Base-by-base conservation (phyloP, 2,888 invertebrate genomes). In the Dynastes hyllus region DNA sequence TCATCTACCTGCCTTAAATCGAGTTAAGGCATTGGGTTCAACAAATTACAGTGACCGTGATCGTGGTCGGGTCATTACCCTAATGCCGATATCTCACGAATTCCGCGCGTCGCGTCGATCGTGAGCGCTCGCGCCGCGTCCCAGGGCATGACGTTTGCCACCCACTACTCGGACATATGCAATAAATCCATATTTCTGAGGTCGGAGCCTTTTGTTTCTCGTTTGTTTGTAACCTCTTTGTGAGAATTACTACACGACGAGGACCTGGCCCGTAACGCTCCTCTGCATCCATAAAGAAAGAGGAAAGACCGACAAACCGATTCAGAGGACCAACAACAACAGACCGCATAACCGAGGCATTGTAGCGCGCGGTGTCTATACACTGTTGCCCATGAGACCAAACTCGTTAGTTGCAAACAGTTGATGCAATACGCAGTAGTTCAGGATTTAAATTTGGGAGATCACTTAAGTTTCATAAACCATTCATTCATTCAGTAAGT, bases 81-180 rank as follows among this genome's bases (percentile, higher is more conserved):
- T 87, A 88, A 87, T 87, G 85, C 86, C 87, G 87, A 87, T 87
- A 87, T 85, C 87, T 87, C 88, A 87, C 87, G 87, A 86, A 86
- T 83, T 84, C 84, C 82, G 82, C 82, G 82, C 83, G 82, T 80
- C 83, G 82, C 83, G 81, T 80, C 81, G 83, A 80, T 86, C 86
- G 86, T 86, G 86, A 86, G 73, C 58, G 73, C 73, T 50, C 86
- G 83, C 81, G 80, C 85, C 85, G 85, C 85, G 82, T 84, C 82
- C 83, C 82, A 85, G 86, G 86, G 87, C 88, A 88, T 87, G 88
- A 88, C 85, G 86, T 84, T 86, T 84, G 86, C 88, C 88, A 88
- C 88, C 88, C 88, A 88, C 88, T 82, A 83, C 81, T 86, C 73
- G 77, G 86, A 86, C 87, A 87, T 86, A 84, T 86, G 86, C 87